Evolutionary conservation across 2,888 invertebrate genomes (phyloP).

Genomic region (Dryomyza anilis): DNA sequence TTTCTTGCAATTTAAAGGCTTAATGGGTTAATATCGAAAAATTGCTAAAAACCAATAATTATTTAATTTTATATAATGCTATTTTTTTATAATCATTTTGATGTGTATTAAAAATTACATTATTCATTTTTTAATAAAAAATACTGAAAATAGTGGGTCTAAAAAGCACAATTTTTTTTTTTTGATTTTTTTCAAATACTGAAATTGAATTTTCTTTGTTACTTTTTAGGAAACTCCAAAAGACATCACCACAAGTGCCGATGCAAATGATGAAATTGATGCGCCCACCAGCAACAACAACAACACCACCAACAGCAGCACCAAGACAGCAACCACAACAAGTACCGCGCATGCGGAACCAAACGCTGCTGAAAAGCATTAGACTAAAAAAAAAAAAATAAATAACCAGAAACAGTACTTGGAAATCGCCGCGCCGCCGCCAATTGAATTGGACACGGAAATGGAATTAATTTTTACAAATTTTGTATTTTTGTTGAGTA

Average conservation of each 20-base stretch:
- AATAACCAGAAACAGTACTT: neutral
- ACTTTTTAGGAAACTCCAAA: conserved; percentile 55
- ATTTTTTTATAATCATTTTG: too few species aligned
- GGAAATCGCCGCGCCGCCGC: too few species aligned
- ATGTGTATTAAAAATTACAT: too few species aligned
- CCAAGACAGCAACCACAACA: conserved; percentile 32
- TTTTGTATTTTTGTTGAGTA: neutral
- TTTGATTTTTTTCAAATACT: neutral
- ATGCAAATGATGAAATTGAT: conserved; percentile 50
- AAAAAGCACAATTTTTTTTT: too few species aligned
- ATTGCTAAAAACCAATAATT: too few species aligned
- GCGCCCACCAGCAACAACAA: conserved; percentile 42
- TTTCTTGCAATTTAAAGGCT: too few species aligned
- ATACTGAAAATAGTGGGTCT: neutral
- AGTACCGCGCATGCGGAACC: neutral
- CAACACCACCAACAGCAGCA: conserved; percentile 45
- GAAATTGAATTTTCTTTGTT: conserved; percentile 3
- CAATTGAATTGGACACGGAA: conserved; percentile 14
- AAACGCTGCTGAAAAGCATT: conserved; percentile 13
- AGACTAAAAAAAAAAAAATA: conserved; percentile 1
- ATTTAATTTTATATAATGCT: too few species aligned
- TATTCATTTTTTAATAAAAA: neutral
- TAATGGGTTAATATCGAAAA: too few species aligned
- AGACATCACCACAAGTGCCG: conserved; percentile 53
- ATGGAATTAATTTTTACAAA: conserved; percentile 12